phyloP scores from a whole-genome alignment of 2,113 vertebrate species.

The Mirza zaza region DNA sequence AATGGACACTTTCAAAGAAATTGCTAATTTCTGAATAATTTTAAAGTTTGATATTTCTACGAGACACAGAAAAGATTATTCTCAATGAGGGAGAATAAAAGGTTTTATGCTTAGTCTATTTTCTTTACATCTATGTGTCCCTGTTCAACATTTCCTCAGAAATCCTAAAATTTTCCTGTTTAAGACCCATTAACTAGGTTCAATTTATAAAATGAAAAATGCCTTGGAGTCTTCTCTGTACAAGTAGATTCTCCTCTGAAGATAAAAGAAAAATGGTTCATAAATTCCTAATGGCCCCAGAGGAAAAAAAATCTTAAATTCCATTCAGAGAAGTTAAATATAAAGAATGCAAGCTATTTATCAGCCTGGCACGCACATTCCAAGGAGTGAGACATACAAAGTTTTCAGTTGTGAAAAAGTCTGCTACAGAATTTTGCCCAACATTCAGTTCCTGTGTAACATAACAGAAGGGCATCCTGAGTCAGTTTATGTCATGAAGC shows the following conservation, averaged over 20 bases:
- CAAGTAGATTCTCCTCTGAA: slow-evolving; percentile 22
- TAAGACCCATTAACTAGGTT: background rate
- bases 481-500: background rate
- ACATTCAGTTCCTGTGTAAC: background rate
- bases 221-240: background rate
- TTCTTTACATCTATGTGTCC: background rate
- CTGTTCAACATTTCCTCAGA: background rate
- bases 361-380: slow-evolving; percentile 40
- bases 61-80: slow-evolving; percentile 24
- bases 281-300: slow-evolving; percentile 62
- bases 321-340: slow-evolving; percentile 58
- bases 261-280: slow-evolving; percentile 62
- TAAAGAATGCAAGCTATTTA: slow-evolving; percentile 63
- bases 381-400: background rate
- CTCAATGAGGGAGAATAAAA: slow-evolving; percentile 20
- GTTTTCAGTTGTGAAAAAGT: slow-evolving; percentile 18
- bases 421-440: background rate
- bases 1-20: slow-evolving; percentile 20
- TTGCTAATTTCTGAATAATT: slow-evolving; percentile 49
- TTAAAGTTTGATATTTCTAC: slow-evolving; percentile 17
- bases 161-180: background rate
- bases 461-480: background rate
- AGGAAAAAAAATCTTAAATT: slow-evolving; percentile 39
- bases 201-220: slow-evolving; percentile 20
- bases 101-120: background rate